Evolutionary conservation across 2,797 vertebrate species (phyloP), one percentile per base, ranked within the genome.

Genomic region (Channallabes apus): DNA sequence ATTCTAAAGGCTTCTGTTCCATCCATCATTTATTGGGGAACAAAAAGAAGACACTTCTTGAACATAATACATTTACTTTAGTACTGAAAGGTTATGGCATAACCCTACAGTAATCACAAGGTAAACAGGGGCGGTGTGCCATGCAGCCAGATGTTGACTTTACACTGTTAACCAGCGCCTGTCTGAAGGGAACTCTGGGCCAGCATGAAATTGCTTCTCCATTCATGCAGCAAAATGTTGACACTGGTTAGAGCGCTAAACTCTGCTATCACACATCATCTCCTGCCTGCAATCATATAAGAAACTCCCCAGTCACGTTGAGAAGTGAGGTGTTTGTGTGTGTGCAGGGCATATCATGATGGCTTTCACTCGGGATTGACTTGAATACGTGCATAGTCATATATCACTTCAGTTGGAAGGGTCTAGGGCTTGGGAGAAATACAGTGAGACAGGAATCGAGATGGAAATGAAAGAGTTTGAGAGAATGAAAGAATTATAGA

Each of bases 401-500:
- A 77, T 29, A 68, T 75, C 82, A 83, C 76, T 80, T 80, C 61
- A 32, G 58, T 65, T 62, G 65, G 69, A 72, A 32, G 27, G 68
- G 51, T 68, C 61, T 67, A 17, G 54, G 51, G 38, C 38, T 76
- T n/a, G 24, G 56, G 83, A 87, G 86, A 65, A 65, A 65, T 17
- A 73, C 24, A 11, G 67, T 67, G 35, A 81, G 78, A 46, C 59
- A 75, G 35, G 32, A 51, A 51, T 41, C 8, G 72, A 77, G 82
- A 82, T 75, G 88, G 71, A 86, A 91, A 80, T 64, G 84, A 85
- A 80, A 80, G 64, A 84, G 75, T 46, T 71, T 46, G 90, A 88
- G 86, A 89, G 87, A 91, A 90, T 89, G 90, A 91, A 90, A 89
- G 90, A 93, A 92, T 82, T 82, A 82, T 87, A 91, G 90, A 87